Evolutionary conservation across 2,797 vertebrate species (phyloP).

Genomic region (Typhlichthys subterraneus): DNA sequence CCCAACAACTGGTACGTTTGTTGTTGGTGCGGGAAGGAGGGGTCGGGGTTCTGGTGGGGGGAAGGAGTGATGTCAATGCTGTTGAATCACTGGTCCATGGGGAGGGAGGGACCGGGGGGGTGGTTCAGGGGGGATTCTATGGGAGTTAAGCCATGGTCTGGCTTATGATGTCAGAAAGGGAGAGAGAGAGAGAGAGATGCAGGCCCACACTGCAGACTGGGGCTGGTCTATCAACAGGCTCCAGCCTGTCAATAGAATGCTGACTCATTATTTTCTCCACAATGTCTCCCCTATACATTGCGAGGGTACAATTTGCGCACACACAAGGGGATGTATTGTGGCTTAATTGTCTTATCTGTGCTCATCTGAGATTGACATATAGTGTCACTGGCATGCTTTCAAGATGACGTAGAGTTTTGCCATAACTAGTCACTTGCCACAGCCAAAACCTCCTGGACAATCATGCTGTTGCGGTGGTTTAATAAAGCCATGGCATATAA

Average conservation of each 20-base stretch:
- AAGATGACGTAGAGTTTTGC: slow-evolving; percentile 28
- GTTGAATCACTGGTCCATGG: slow-evolving; percentile 56
- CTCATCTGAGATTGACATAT: slow-evolving; percentile 19
- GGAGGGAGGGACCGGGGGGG: slow-evolving; percentile 18
- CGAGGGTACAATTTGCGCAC: background rate
- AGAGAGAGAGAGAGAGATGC: slow-evolving; percentile 19
- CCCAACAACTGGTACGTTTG: slow-evolving; percentile 75
- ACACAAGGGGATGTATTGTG: slow-evolving; percentile 22
- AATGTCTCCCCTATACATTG: slow-evolving; percentile 27
- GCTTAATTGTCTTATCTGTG: slow-evolving; percentile 10
- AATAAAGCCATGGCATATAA: background rate
- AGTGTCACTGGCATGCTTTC: slow-evolving; percentile 32
- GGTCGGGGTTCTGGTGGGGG: slow-evolving; percentile 12
- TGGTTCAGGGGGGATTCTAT: slow-evolving; percentile 41
- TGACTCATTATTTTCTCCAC: slow-evolving; percentile 43
- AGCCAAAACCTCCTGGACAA: slow-evolving; percentile 12
- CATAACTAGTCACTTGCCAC: background rate
- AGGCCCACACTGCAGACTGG: slow-evolving; percentile 30
- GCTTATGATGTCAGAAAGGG: slow-evolving; percentile 67
- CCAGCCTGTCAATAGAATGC: slow-evolving; percentile 45
- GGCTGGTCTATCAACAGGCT: slow-evolving; percentile 28
- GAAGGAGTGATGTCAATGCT: slow-evolving; percentile 74
- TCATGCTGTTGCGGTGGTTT: slow-evolving; percentile 24
- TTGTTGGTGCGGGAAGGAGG: slow-evolving; percentile 70
- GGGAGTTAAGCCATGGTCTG: slow-evolving; percentile 45